Percentiles rank a stretch among this genome's conserved stretches.
phyloP scores from a whole-genome alignment of 2,797 vertebrate genomes.

The Crenuchus spilurus region DNA sequence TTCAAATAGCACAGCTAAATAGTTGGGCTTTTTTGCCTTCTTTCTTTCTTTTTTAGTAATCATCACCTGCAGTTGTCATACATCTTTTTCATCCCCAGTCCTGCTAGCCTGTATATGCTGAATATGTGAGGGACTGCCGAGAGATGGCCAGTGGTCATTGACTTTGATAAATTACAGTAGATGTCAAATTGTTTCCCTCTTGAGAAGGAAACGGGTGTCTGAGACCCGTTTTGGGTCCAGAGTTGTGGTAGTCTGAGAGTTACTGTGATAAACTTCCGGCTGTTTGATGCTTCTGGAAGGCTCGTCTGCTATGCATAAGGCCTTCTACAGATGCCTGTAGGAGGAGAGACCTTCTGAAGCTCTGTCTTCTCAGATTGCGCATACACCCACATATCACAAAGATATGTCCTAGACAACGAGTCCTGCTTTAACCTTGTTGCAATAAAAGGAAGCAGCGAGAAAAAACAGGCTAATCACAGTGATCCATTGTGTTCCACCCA shows the following conservation, averaged over 20 bases:
- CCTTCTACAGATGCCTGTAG: conserved; percentile 68
- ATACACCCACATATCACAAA: neutral
- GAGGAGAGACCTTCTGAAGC: conserved; percentile 58
- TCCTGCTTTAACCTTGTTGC: conserved; percentile 23
- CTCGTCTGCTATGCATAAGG: conserved; percentile 60
- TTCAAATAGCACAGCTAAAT: conserved; percentile 59
- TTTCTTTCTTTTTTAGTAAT: conserved; percentile 34
- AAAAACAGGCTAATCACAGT: neutral
- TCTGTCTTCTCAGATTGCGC: conserved; percentile 43
- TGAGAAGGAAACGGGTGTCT: neutral
- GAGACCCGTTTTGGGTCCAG: too few relatives aligned
- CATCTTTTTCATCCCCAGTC: conserved; percentile 13
- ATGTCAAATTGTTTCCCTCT: conserved; percentile 25
- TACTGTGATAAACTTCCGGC: conserved; percentile 49
- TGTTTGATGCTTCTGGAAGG: conserved; percentile 59
- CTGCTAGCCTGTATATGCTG: conserved; percentile 30
- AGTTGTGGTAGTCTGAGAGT: conserved; percentile 21
- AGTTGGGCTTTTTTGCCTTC: conserved; percentile 18
- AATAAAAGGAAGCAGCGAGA: neutral
- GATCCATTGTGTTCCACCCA: neutral
- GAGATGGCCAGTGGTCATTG: neutral
- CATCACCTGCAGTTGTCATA: conserved; percentile 45
- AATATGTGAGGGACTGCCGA: conserved; percentile 7
- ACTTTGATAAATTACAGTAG: conserved; percentile 25
- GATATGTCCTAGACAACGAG: conserved; percentile 5